Percentiles rank a stretch among this genome's conserved stretches.
These are phyloP conservation scores for Sebastes steindachneri DNA, from an alignment of 2,797 vertebrate genomes.

Conservation along the genomic window DNA sequence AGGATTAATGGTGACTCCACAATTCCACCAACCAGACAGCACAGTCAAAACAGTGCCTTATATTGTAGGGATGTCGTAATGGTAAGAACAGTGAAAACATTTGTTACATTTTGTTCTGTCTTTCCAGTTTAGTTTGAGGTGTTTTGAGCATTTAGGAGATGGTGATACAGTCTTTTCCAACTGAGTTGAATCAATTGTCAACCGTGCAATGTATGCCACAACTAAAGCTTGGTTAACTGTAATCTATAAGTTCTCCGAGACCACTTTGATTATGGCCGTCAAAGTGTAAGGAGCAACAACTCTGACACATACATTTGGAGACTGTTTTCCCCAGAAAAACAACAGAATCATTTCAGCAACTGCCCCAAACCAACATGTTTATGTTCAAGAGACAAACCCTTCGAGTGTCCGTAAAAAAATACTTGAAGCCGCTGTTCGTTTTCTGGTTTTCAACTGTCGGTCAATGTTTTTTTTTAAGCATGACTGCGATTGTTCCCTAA, in stretches of 20 bases:
- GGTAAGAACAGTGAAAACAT: neutral
- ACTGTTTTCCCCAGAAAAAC: too few relatives aligned
- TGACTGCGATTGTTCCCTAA: neutral
- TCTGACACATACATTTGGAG: neutral
- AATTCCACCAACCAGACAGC: neutral
- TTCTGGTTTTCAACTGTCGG: neutral
- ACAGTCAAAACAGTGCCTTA: conserved; percentile 21
- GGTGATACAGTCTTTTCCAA: neutral
- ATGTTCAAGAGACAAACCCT: neutral
- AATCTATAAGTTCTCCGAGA: neutral
- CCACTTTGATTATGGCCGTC: neutral
- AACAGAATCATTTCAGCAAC: neutral
- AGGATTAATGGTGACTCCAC: conserved; percentile 10
- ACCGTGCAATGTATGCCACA: neutral
- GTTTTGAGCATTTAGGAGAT: neutral
- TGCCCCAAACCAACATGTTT: neutral
- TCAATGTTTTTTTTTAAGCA: neutral
- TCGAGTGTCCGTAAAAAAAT: neutral
- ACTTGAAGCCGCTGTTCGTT: neutral
- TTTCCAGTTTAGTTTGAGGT: neutral
- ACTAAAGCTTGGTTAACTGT: neutral
- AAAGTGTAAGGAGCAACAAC: neutral
- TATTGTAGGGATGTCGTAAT: neutral
- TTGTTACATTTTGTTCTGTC: neutral
- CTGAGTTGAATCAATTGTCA: neutral